These are phyloP conservation scores for Pandion haliaetus DNA, from an alignment of 2,113 vertebrate genomes.

Conservation along the genomic window DNA sequence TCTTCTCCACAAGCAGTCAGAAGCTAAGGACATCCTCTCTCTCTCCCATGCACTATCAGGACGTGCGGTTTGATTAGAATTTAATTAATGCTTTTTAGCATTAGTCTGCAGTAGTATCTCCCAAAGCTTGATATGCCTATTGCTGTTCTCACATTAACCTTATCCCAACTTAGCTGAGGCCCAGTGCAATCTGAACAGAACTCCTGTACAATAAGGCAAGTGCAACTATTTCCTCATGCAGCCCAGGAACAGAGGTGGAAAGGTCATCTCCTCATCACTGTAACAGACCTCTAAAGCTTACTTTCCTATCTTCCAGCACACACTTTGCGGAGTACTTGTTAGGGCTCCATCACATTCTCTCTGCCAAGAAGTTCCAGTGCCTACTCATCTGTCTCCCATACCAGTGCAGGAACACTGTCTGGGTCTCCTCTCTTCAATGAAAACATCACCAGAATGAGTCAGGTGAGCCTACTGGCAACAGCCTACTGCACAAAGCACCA, in stretches of 20 bases:
- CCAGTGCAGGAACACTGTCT: background rate
- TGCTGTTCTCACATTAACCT: background rate
- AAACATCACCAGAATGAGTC: background rate
- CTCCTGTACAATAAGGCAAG: background rate
- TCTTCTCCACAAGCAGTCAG: background rate
- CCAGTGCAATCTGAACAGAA: background rate
- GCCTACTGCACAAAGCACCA: background rate
- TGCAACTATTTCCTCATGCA: background rate
- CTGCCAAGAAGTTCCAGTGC: background rate
- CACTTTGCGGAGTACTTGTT: rapidly evolving
- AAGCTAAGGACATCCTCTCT: background rate
- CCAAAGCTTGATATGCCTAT: background rate
- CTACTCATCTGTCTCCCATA: background rate
- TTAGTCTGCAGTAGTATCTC: background rate
- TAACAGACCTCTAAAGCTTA: background rate
- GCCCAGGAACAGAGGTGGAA: background rate
- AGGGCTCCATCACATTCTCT: background rate
- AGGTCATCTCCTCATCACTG: background rate
- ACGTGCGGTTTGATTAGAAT: background rate
- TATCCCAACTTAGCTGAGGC: background rate
- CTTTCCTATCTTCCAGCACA: background rate
- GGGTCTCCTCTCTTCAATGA: background rate
- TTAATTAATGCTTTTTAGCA: background rate
- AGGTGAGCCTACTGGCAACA: background rate
- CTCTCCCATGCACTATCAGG: background rate